A percentile compares a stretch with the other conserved stretches of the same genome.
phyloP scores from a whole-genome alignment of 2,888 invertebrate genomes.

The Encarsia formosa region DNA sequence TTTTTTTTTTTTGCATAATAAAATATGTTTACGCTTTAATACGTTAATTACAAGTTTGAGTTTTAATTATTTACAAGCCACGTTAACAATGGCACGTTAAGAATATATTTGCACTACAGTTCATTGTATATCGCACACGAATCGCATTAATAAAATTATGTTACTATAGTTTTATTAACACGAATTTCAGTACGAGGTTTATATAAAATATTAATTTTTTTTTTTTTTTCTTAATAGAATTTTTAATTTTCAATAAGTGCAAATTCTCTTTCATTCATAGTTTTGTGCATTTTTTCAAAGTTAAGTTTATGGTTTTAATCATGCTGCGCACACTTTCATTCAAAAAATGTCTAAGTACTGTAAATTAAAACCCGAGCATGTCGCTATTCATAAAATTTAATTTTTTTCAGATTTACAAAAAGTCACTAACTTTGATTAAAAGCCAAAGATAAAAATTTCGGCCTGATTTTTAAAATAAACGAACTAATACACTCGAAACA shows the following conservation, averaged over 20 bases:
- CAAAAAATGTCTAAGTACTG: slow-evolving; percentile 47
- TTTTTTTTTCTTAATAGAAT: slow-evolving; percentile 10
- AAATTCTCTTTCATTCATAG: slow-evolving; percentile 11
- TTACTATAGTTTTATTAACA: no score
- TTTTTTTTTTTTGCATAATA: slow-evolving; percentile 20
- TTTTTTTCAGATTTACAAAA: no score
- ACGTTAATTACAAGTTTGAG: slow-evolving; percentile 26
- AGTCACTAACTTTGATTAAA: no score
- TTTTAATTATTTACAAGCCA: slow-evolving; percentile 50
- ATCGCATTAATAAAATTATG: no score
- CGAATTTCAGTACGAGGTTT: slow-evolving; percentile 4
- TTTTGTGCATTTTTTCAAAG: slow-evolving; percentile 23
- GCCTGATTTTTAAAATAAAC: no score
- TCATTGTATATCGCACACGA: no score
- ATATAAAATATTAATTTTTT: slow-evolving; percentile 14
- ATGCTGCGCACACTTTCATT: slow-evolving; percentile 39
- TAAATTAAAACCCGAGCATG: no score
- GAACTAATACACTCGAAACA: no score
- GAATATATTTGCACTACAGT: slow-evolving; percentile 48
- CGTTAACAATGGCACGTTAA: slow-evolving; percentile 48
- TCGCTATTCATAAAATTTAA: no score
- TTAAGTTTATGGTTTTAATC: slow-evolving; percentile 41
- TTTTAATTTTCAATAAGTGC: slow-evolving; percentile 13
- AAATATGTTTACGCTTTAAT: slow-evolving; percentile 17
- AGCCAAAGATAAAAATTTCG: no score